Base-by-base conservation (phyloP, 2,888 invertebrate species). In the Drosophila subquinaria region DNA sequence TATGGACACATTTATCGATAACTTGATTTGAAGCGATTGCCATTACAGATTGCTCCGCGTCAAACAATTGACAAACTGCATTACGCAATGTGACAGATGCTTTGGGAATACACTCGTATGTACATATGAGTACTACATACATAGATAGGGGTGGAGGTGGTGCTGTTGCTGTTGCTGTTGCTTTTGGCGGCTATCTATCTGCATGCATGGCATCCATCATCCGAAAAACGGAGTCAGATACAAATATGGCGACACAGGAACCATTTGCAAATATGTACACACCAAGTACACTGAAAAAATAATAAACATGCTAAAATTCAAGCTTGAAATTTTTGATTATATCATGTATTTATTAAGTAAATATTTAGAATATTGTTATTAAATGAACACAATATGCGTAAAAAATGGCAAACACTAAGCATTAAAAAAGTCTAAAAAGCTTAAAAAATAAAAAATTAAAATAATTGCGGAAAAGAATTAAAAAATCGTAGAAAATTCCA, bases 241-340 rank as follows among this genome's bases (percentile, higher is more conserved):
- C 88, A 83, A 86, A 82, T 82, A 86, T 88, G 83, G 72, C 67
- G 79, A 70, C 76, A 63, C 69, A 69, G 73, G 67, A 76, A 60
- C 82, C 88, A 88, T 85, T 88, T 85, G 85, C 85, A 82, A 87
- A 82, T 81, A 82, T 70, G 51, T 64, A 38, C 35, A 51, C 47
- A 59, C 51, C 8, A 11, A 9, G 13, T 13, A 23, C 6, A 45
- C 30, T 30, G 8, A 8, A 30, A 27, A 27, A 1, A 30, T 8
- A 30, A 30, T 27, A 27, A 27, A 5, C 5, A 27, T 27, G 5
- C 30, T 30, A 30, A 30, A 30, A 6, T 8, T 30, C 30, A 30
- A 30, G 2, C 1, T 30, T 30, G 1, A 30, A 30, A 30, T 8
- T 8, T 8, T 30, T 30, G 8, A 30, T 30, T 8, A 2, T 8